Evolutionary conservation across 2,888 invertebrate species (phyloP), one percentile per base, ranked within the genome.

Genomic region (Drosophila niveifrons): DNA sequence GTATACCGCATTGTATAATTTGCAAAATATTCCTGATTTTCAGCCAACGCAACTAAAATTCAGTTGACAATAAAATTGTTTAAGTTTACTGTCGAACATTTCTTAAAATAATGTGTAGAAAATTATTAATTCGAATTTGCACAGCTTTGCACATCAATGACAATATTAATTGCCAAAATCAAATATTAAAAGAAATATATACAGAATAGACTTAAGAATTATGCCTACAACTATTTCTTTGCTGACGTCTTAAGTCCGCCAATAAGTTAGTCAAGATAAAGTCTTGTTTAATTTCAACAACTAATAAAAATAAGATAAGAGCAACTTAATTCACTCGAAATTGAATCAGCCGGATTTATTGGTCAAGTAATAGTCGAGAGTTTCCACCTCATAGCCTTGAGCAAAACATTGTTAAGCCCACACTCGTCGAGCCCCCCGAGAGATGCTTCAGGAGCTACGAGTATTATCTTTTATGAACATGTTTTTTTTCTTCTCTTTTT

Each of bases 371-470:
- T 2, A 23, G 15, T 34, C 23, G 23, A 18, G 39, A 23, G 36
- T 52, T 18, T 18, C 34, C 46, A 57, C 47, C 41, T 41, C 53
- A 43, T 23, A 41, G 52, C 61, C 61, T 62, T 62, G 62, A 44
- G 31, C 44, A 29, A 28, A 18, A 10, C 7, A 13, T 44, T 13
- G 17, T 50, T 23, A 10, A 44, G 55, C 43, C 64, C 66, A 63
- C 55, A 41, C 3, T 10, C 18, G 9, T 10, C 2, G 2, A 36
- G 47, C 2, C 4, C 18, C 7, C n/a, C 10, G 7, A 36, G 47
- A 23, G 64, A 29, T 55, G 36, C 59, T 70, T 59, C 39, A 59
- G 63, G 0, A 47, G 59, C 34, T 17, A 31, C 29, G 18, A 57
- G 56, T 65, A 58, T 46, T 62, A 63, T 56, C 62, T 53, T 46